phyloP scores from a whole-genome alignment of 2,888 invertebrate species.

The Cryptus armator region DNA sequence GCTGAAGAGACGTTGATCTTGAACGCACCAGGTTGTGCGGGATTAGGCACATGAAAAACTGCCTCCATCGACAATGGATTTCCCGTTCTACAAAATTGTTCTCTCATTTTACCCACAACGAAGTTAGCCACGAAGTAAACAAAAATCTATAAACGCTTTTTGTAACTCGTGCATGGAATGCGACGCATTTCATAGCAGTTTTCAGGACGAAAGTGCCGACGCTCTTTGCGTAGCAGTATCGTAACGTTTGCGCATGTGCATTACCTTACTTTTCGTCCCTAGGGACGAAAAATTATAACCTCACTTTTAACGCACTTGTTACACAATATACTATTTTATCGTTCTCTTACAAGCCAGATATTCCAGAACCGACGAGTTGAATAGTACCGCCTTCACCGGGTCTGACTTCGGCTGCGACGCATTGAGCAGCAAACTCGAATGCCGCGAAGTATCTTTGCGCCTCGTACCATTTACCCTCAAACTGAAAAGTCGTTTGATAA shows the following conservation, averaged over 20 bases:
- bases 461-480: slow-evolving; percentile 92
- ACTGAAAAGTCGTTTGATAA: slow-evolving; percentile 85
- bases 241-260: too few species aligned
- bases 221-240: too few species aligned
- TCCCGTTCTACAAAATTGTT: slow-evolving; percentile 86
- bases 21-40: slow-evolving; percentile 85
- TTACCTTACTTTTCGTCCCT: too few species aligned
- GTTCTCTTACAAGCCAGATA: slow-evolving; percentile 84
- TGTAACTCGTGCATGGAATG: too few species aligned
- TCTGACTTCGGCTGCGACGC: slow-evolving; percentile 90
- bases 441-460: slow-evolving; percentile 90
- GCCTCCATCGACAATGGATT: slow-evolving; percentile 87
- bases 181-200: too few species aligned
- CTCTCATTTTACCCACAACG: background rate
- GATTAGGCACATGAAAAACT: slow-evolving; percentile 86
- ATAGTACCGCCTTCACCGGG: slow-evolving; percentile 84
- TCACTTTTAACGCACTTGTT: too few species aligned
- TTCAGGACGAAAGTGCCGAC: too few species aligned
- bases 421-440: slow-evolving; percentile 91
- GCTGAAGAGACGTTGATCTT: slow-evolving; percentile 88
- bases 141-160: slow-evolving; percentile 59
- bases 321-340: too few species aligned
- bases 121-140: background rate
- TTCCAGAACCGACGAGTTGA: slow-evolving; percentile 85
- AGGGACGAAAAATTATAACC: too few species aligned